These are phyloP conservation scores for Stenichneumon culpator DNA, from an alignment of 2,888 invertebrate genomes.

Conservation along the genomic window DNA sequence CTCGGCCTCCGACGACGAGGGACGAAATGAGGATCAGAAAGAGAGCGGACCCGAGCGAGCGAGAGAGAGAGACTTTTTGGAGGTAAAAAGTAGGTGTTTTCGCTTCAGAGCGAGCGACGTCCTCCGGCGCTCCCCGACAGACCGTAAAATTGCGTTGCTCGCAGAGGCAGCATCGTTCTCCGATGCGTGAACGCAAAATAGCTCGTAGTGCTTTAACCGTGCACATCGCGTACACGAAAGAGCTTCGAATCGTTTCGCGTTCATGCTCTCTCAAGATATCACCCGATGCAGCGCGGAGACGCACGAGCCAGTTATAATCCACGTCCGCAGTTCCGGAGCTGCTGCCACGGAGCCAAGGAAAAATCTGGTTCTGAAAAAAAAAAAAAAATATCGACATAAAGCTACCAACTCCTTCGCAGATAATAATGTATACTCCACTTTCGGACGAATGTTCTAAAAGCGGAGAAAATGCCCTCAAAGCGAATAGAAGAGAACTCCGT, in stretches of 20 bases:
- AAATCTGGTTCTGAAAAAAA: conserved; percentile 38
- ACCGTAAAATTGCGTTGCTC: conserved; percentile 69
- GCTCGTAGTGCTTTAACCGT: conserved; percentile 28
- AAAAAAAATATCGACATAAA: not conserved
- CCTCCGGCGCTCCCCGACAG: conserved; percentile 61
- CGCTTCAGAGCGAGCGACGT: conserved; percentile 62
- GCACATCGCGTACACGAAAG: not conserved
- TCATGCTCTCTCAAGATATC: conserved; percentile 25
- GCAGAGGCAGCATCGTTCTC: conserved; percentile 51
- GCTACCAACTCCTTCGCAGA: not conserved
- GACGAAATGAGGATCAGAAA: conserved; percentile 11
- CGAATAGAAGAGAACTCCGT: not conserved
- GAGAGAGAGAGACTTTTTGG: conserved; percentile 18
- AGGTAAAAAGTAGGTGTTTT: conserved; percentile 68
- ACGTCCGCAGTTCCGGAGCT: not conserved
- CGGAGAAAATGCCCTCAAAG: conserved; percentile 29
- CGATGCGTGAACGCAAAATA: conserved; percentile 68
- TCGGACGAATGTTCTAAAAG: not conserved
- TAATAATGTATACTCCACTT: not conserved
- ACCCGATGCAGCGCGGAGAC: not conserved
- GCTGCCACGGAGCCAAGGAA: conserved; percentile 32
- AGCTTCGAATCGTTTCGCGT: conserved; percentile 28
- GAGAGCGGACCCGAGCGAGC: not conserved
- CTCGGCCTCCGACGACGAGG: conserved; percentile 44
- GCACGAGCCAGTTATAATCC: conserved; percentile 25